phyloP scores from a whole-genome alignment of 1,140 invertebrate genomes.

The Pseudachorutes palmiensis region DNA sequence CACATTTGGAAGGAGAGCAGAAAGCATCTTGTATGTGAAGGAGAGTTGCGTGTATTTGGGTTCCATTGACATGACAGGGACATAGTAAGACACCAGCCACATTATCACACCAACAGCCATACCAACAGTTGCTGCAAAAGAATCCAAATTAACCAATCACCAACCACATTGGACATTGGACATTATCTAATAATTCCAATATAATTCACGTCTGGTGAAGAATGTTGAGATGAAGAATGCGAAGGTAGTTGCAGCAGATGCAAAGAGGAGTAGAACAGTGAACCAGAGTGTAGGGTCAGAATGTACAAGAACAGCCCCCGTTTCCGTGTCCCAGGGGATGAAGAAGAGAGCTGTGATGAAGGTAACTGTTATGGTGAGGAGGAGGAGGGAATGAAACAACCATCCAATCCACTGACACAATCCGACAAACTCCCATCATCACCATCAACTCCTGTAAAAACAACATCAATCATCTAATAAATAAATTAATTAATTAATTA shows the following conservation, averaged over 20 bases:
- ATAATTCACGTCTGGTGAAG: conserved; percentile 19
- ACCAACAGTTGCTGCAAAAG: conserved; percentile 22
- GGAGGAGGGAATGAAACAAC: conserved; percentile 35
- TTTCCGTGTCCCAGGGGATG: conserved; percentile 18
- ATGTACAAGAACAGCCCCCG: conserved; percentile 28
- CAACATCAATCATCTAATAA: neutral
- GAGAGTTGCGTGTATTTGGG: conserved; percentile 6
- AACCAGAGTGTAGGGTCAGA: conserved; percentile 35
- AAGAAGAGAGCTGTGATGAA: conserved; percentile 31
- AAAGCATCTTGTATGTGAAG: conserved; percentile 8
- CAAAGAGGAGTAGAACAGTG: conserved; percentile 25
- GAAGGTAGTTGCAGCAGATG: conserved; percentile 21
- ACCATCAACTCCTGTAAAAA: conserved; percentile 31
- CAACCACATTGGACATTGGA: neutral
- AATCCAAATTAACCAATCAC: neutral
- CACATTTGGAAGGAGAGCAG: conserved; percentile 27
- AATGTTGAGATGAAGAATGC: conserved; percentile 27
- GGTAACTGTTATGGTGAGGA: conserved; percentile 27
- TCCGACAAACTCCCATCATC: conserved; percentile 25
- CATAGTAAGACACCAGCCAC: conserved; percentile 22
- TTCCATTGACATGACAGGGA: neutral
- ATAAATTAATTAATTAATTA: neutral
- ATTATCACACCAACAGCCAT: conserved; percentile 24
- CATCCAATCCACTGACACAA: conserved; percentile 37
- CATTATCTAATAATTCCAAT: neutral